Evolutionary conservation across 2,888 invertebrate genomes (phyloP).

Genomic region (Calameuta pallipes): DNA sequence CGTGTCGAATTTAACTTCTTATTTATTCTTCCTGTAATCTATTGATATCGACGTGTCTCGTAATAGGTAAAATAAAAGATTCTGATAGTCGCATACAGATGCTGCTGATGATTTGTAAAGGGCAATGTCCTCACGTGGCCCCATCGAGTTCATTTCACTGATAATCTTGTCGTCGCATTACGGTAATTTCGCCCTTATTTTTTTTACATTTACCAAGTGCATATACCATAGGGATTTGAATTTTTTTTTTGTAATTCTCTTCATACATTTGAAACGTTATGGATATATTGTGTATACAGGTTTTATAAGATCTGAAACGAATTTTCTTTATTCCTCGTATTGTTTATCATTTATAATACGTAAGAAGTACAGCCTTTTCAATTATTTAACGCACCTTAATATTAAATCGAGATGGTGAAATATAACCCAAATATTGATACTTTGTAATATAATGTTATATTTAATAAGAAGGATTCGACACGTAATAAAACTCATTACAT

Average conservation of each 20-base stretch:
- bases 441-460: background rate
- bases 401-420: background rate
- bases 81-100: background rate
- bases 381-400: background rate
- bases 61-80: background rate
- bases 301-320: background rate
- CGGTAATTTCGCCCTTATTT: slow-evolving; percentile 50
- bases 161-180: slow-evolving; percentile 9
- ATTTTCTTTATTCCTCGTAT: background rate
- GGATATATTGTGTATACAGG: background rate
- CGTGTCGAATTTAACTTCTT: background rate
- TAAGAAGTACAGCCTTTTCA: background rate
- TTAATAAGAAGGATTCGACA: background rate
- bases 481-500: background rate
- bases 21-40: background rate
- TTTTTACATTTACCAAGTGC: background rate
- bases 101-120: slow-evolving; percentile 38
- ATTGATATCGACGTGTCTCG: background rate
- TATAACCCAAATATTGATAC: background rate
- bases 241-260: background rate
- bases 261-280: background rate
- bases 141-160: slow-evolving; percentile 27
- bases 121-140: slow-evolving; percentile 52
- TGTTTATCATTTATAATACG: background rate
- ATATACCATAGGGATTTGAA: background rate